Evolutionary conservation across 2,113 vertebrate species (phyloP).

Genomic region (Paracanthobrama guichenoti): DNA sequence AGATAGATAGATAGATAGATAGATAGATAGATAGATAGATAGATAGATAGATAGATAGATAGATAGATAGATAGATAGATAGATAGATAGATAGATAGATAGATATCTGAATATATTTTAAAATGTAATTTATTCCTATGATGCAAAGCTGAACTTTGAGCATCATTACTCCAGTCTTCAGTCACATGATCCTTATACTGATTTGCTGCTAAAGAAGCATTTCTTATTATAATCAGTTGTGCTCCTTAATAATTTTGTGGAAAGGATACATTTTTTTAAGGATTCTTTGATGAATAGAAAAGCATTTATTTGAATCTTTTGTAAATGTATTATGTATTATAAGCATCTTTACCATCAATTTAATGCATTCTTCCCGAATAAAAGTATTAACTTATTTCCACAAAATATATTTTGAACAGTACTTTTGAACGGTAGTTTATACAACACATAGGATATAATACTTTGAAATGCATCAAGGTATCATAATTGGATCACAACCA

Average conservation of each 20-base stretch:
- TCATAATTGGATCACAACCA: neutral
- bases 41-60: too few species aligned
- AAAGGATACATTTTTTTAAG: neutral
- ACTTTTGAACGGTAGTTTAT: neutral
- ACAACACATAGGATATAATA: neutral
- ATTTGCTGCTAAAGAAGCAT: neutral
- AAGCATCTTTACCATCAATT: neutral
- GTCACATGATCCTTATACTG: neutral
- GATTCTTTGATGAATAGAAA: neutral
- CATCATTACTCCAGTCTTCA: neutral
- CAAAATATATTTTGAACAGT: neutral
- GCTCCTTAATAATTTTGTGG: neutral
- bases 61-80: too few species aligned
- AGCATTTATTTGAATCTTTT: neutral
- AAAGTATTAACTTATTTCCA: neutral
- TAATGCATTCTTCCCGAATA: neutral
- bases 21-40: too few species aligned
- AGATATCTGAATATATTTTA: neutral
- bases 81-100: too few species aligned
- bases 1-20: too few species aligned
- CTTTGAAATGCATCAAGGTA: neutral
- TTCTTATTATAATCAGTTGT: neutral
- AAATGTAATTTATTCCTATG: neutral
- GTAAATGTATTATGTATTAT: neutral
- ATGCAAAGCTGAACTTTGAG: neutral